These are phyloP conservation scores for Gallinago stenura DNA, from an alignment of 2,797 vertebrate genomes.

Conservation along the genomic window DNA sequence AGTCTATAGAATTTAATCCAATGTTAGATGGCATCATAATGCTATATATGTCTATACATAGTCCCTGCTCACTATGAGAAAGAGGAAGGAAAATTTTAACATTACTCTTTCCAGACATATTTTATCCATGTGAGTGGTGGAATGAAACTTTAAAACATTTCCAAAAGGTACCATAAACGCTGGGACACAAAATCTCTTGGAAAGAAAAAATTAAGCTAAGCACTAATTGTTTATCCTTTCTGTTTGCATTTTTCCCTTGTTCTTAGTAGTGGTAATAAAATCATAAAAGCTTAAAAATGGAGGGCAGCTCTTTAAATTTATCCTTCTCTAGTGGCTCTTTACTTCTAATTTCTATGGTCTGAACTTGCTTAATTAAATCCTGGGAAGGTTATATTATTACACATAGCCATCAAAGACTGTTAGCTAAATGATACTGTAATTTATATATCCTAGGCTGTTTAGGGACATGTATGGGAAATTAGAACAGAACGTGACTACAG, in stretches of 20 bases:
- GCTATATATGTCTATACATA: not conserved
- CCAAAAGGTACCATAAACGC: not conserved
- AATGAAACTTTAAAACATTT: not conserved
- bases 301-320: conserved; percentile 46
- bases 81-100: not conserved
- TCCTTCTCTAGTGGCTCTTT: conserved; percentile 42
- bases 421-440: conserved; percentile 47
- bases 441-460: not conserved
- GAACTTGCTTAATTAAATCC: conserved; percentile 57
- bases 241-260: not conserved
- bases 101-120: not conserved
- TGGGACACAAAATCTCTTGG: not conserved
- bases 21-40: not conserved
- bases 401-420: not conserved
- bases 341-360: conserved; percentile 44
- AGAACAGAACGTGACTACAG: not conserved
- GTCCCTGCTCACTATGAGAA: accelerated
- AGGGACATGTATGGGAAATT: not conserved
- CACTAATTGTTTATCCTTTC: not conserved
- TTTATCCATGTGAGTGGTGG: not conserved
- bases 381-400: conserved; percentile 9
- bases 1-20: not conserved
- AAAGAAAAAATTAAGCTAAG: not conserved
- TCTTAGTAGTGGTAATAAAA: conserved; percentile 6
- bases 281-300: conserved; percentile 8